Percentiles rank a stretch among this genome's conserved stretches.
Conservation (phyloP, 2,888 invertebrate species). For the Mesorhabditis sp. region DNA sequence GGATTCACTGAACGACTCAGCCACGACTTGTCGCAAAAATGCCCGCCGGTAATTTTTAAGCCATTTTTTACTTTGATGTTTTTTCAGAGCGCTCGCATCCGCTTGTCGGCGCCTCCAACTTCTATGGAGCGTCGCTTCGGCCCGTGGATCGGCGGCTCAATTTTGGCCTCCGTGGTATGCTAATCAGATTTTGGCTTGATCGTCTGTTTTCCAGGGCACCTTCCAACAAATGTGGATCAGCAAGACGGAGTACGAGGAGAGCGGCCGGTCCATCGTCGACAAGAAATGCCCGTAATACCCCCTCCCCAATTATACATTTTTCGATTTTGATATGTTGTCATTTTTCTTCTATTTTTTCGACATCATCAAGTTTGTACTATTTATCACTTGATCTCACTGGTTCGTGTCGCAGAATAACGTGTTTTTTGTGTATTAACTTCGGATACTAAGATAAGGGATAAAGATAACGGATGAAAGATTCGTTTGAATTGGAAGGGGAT, state of each 20-base stretch:
- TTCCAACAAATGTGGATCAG: slow-evolving; percentile 99
- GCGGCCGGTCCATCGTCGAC: slow-evolving; percentile 92
- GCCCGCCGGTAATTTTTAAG: slow-evolving; percentile 70
- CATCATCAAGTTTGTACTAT: not conserved
- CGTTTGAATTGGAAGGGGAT: no score
- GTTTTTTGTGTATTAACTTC: no score
- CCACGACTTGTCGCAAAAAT: slow-evolving; percentile 78
- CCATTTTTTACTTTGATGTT: slow-evolving; percentile 10
- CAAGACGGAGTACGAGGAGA: slow-evolving; percentile 96
- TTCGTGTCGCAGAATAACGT: not conserved
- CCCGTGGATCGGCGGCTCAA: slow-evolving; percentile 97
- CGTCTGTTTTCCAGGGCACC: slow-evolving; percentile 70
- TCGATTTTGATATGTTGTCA: not conserved
- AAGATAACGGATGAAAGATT: no score
- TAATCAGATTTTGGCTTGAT: not conserved
- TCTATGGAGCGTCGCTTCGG: slow-evolving; percentile 88
- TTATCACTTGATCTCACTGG: slow-evolving; percentile 7
- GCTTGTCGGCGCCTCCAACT: slow-evolving; percentile 85
- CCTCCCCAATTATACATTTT: not conserved
- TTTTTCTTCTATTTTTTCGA: slow-evolving; percentile 7
- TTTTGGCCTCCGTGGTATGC: slow-evolving; percentile 80
- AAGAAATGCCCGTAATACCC: slow-evolving; percentile 71
- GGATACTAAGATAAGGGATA: no score
- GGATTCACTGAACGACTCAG: slow-evolving; percentile 91
- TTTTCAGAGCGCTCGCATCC: slow-evolving; percentile 74